Conservation (phyloP, 2,113 vertebrate species). For the Scatophagus argus region DNA sequence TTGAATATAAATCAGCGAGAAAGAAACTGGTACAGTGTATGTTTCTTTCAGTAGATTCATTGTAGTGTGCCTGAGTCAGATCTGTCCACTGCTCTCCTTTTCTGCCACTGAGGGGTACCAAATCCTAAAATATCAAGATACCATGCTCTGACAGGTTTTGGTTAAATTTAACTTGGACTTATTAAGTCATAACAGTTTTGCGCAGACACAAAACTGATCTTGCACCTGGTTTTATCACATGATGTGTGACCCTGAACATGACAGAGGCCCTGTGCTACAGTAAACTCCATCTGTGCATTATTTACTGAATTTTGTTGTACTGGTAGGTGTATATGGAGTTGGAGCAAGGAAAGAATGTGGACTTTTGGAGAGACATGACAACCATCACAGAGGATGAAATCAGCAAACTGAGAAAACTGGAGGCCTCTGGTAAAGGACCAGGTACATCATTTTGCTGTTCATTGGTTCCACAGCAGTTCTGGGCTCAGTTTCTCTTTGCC, state of each 20-base stretch:
- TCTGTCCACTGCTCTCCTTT: neutral
- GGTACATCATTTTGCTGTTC: constrained; percentile 75
- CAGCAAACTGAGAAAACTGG: constrained; percentile 94
- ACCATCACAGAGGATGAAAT: constrained; percentile 98
- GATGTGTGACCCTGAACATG: neutral
- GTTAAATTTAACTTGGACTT: neutral
- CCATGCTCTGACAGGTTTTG: neutral
- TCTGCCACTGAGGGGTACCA: neutral
- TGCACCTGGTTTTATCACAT: neutral
- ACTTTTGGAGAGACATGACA: constrained; percentile 99
- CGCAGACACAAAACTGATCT: neutral
- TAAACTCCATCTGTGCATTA: neutral
- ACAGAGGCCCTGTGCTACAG: neutral
- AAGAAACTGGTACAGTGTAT: neutral
- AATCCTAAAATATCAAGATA: neutral
- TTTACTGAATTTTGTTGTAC: neutral
- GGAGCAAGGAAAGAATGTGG: constrained; percentile 97
- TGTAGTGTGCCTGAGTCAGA: too few species aligned
- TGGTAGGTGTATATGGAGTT: constrained; percentile 97
- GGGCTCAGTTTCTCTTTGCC: neutral
- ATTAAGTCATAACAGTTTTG: neutral
- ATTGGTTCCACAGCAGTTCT: neutral
- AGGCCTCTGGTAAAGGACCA: constrained; percentile 94
- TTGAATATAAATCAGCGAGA: too few species aligned
- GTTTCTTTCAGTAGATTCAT: neutral